Evolutionary conservation across 2,888 invertebrate species (phyloP).

Genomic region (Brachyptera putata): DNA sequence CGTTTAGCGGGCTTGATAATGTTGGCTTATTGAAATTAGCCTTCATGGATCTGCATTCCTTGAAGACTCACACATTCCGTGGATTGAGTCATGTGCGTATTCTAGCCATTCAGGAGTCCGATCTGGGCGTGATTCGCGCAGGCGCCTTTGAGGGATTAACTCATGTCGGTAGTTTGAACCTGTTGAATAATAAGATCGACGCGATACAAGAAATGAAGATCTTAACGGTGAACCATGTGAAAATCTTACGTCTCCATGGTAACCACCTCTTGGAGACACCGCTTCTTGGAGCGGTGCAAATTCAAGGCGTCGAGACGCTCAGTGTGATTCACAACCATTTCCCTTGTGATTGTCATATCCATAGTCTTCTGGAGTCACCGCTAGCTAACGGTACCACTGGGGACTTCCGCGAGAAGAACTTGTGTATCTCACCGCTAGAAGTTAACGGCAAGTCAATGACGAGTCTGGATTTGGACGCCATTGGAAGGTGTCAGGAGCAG

Average conservation of each 20-base stretch:
- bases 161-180: constrained; percentile 66
- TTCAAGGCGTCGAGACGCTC: constrained; percentile 66
- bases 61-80: constrained; percentile 68
- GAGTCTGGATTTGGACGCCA: constrained; percentile 59
- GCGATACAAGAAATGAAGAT: constrained; percentile 71
- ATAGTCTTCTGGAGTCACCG: constrained; percentile 70
- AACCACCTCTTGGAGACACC: constrained; percentile 81
- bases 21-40: constrained; percentile 77
- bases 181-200: constrained; percentile 82
- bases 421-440: constrained; percentile 80
- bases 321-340: constrained; percentile 75
- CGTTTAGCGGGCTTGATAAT: constrained; percentile 75
- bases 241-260: constrained; percentile 68
- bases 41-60: constrained; percentile 74
- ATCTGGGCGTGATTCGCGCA: constrained; percentile 67
- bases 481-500: constrained; percentile 65
- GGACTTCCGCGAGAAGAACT: constrained; percentile 70
- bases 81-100: constrained; percentile 71
- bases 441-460: constrained; percentile 74
- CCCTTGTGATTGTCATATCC: constrained; percentile 82
- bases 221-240: constrained; percentile 65
- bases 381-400: constrained; percentile 59
- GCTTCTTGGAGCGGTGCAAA: constrained; percentile 59
- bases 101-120: constrained; percentile 76
- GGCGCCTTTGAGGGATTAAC: constrained; percentile 74